Conservation (phyloP, 2,797 vertebrate species). For the Novumbra hubbsi region DNA sequence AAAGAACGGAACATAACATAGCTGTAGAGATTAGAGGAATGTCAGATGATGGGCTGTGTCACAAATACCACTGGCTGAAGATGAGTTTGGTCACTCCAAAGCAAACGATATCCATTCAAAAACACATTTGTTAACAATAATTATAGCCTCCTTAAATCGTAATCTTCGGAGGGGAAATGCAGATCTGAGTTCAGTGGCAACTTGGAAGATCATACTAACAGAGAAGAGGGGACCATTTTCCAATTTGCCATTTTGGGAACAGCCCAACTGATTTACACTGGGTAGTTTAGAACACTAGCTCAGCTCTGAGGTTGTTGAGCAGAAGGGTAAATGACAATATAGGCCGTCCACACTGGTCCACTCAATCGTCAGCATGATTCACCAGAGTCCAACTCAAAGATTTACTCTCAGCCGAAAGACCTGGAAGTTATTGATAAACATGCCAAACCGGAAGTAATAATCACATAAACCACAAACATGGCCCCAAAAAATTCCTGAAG, state of each 20-base stretch:
- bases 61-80: not conserved
- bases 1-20: constrained; percentile 1
- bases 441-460: not conserved
- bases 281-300: not conserved
- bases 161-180: not conserved
- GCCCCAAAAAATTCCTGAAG: constrained; percentile 7
- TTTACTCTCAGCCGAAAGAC: not conserved
- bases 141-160: not conserved
- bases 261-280: not conserved
- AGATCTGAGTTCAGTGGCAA: not conserved
- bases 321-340: not conserved
- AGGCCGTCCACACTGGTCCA: not conserved
- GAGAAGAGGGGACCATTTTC: not conserved
- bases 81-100: not conserved
- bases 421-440: not conserved
- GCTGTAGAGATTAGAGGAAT: not conserved
- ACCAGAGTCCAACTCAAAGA: not conserved
- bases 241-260: not conserved
- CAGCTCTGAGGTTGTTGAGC: not conserved
- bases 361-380: not conserved
- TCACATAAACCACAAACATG: constrained; percentile 1
- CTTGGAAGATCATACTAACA: not conserved
- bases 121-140: too few relatives aligned
- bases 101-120: too few relatives aligned
- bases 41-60: not conserved